Conservation (phyloP, 1,140 invertebrate genomes). For the Leptinotarsa undecemlineata region DNA sequence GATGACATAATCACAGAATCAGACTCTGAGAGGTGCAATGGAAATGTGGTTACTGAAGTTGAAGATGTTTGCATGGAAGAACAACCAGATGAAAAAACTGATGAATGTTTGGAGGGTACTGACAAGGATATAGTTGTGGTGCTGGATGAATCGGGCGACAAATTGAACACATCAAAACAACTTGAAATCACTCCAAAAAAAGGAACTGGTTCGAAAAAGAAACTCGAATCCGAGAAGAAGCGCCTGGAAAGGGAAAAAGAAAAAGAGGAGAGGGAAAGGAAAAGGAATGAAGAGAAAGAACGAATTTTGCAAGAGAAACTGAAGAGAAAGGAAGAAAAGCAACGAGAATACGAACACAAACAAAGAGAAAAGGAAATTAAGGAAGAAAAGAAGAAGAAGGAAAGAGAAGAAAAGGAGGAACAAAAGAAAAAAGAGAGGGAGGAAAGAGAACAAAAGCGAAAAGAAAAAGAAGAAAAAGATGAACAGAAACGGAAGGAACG, state of each 20-base stretch:
- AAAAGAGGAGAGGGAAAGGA: conserved; percentile 59
- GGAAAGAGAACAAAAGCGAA: conserved; percentile 57
- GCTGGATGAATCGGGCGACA: not conserved
- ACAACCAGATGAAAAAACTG: conserved; percentile 10
- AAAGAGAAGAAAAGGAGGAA: conserved; percentile 39
- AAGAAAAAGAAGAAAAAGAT: conserved; percentile 56
- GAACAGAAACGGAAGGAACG: conserved; percentile 51
- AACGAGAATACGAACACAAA: conserved; percentile 36
- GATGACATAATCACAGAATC: conserved; percentile 58
- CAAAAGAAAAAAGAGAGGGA: conserved; percentile 57
- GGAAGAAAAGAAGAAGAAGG: conserved; percentile 55
- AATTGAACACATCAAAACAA: conserved; percentile 37
- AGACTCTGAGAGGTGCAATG: conserved; percentile 65
- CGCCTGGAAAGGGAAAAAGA: conserved; percentile 58
- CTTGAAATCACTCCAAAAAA: conserved; percentile 49
- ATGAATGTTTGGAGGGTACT: not conserved
- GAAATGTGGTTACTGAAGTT: conserved; percentile 69
- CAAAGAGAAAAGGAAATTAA: conserved; percentile 51
- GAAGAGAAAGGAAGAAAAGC: conserved; percentile 60
- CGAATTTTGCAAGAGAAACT: conserved; percentile 59
- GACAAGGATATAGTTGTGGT: not conserved
- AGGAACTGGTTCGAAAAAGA: conserved; percentile 53
- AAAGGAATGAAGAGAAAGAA: conserved; percentile 56
- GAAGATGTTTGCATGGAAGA: conserved; percentile 49
- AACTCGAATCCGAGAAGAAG: conserved; percentile 60